phyloP scores from a whole-genome alignment of 2,797 vertebrate genomes.

The Centroberyx gerrardi region DNA sequence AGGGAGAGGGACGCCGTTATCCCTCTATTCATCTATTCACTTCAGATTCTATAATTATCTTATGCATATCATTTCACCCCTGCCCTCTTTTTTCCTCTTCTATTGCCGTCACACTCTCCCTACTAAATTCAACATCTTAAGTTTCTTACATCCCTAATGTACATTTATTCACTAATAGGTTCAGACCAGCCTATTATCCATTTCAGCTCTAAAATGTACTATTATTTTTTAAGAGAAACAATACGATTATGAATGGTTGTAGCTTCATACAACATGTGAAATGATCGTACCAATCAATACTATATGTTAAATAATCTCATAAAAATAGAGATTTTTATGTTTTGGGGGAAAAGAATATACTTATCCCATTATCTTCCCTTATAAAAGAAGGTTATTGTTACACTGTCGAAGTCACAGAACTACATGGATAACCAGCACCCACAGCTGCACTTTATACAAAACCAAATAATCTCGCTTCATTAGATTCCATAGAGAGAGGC shows the following conservation, averaged over 20 bases:
- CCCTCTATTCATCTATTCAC: slow-evolving; percentile 58
- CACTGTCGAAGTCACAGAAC: slow-evolving; percentile 4
- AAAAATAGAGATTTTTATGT: not conserved
- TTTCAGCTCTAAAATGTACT: not conserved
- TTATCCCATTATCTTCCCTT: not conserved
- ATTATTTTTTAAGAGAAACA: not conserved
- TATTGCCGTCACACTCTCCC: slow-evolving; percentile 26
- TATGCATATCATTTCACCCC: slow-evolving; percentile 46
- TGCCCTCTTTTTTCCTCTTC: slow-evolving; percentile 28
- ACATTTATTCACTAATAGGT: not conserved
- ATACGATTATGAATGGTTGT: not conserved
- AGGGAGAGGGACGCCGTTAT: slow-evolving; percentile 33
- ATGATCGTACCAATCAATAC: not conserved
- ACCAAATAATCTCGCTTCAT: slow-evolving; percentile 53
- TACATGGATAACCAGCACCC: slow-evolving; percentile 18
- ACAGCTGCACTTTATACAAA: slow-evolving; percentile 43
- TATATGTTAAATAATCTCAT: not conserved
- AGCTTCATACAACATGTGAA: not conserved
- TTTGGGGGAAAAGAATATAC: not conserved
- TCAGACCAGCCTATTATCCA: not conserved
- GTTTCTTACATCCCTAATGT: not conserved
- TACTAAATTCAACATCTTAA: slow-evolving; percentile 5
- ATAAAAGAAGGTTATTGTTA: slow-evolving; percentile 17
- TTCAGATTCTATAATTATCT: slow-evolving; percentile 55
- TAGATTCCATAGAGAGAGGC: slow-evolving; percentile 55